Evolutionary conservation across 2,113 vertebrate genomes (phyloP).

Genomic region (Nesospiza acunhae): DNA sequence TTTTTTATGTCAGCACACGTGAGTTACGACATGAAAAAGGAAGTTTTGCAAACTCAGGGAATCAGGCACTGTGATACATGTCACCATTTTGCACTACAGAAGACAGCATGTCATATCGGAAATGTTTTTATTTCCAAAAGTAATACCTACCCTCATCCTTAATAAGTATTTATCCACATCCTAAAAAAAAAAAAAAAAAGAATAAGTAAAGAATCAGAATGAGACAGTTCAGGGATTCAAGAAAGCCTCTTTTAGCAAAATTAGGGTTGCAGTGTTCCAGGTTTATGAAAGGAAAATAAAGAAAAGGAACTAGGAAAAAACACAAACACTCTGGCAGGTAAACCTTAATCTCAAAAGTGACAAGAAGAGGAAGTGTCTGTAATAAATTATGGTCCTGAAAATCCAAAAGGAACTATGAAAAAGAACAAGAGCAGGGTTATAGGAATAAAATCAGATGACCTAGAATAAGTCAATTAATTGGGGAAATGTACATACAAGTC

Average conservation of each 20-base stretch:
- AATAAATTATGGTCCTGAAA: not conserved
- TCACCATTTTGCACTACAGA: not conserved
- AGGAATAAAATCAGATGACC: not conserved
- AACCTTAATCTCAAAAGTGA: not conserved
- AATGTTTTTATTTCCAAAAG: not conserved
- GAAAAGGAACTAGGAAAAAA: not conserved
- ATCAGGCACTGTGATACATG: accelerated
- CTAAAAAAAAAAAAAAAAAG: not conserved
- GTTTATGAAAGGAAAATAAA: not conserved
- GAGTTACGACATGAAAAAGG: not conserved
- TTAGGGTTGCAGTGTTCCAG: not conserved
- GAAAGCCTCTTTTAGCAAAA: not conserved
- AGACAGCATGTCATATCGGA: not conserved
- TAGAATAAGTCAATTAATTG: not conserved
- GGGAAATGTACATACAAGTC: not conserved
- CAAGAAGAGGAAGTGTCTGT: not conserved
- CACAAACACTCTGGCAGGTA: not conserved
- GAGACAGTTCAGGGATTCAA: not conserved
- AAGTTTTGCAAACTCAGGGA: not conserved
- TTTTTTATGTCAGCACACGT: not conserved
- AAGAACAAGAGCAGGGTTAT: not conserved
- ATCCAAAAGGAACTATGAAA: not conserved
- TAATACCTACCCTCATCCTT: not conserved
- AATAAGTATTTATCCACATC: not conserved
- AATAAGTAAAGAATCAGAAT: not conserved